Evolutionary conservation across 2,113 vertebrate genomes (phyloP).

Genomic region (Thryonomys swinderianus): DNA sequence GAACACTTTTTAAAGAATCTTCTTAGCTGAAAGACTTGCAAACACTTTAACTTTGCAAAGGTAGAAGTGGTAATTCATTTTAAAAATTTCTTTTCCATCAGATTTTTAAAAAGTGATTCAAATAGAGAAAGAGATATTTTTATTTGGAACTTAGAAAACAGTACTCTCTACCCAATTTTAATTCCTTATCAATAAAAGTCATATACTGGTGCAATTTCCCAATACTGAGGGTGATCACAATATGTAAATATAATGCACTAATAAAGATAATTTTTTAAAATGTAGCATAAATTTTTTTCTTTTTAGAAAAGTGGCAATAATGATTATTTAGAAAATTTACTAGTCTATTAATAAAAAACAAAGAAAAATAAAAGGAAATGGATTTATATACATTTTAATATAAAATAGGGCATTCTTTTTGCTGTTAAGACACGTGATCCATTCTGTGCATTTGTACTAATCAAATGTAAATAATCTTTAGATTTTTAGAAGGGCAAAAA

Average conservation of each 20-base stretch:
- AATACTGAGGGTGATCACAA: no score
- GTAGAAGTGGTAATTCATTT: background rate
- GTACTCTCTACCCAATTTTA: background rate
- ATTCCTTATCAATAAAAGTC: constrained; percentile 44
- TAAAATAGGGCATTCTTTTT: background rate
- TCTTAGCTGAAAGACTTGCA: constrained; percentile 3
- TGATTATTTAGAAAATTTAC: background rate
- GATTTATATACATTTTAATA: background rate
- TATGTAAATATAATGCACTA: no score
- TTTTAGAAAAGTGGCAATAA: background rate
- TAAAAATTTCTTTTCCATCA: constrained; percentile 45
- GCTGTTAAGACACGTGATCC: background rate
- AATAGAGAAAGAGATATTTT: background rate
- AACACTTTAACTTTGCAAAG: constrained; percentile 18
- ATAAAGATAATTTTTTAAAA: no score
- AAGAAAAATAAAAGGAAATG: background rate
- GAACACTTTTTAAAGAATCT: background rate
- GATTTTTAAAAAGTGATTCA: constrained; percentile 70
- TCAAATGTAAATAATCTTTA: background rate
- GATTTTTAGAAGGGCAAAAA: constrained; percentile 3
- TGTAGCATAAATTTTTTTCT: constrained; percentile 46
- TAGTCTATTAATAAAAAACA: constrained; percentile 31
- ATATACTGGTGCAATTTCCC: no score
- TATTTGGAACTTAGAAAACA: constrained; percentile 11
- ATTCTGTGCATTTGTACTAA: background rate